Evolutionary conservation across 2,797 vertebrate species (phyloP).

Genomic region (Euthynnus affinis): DNA sequence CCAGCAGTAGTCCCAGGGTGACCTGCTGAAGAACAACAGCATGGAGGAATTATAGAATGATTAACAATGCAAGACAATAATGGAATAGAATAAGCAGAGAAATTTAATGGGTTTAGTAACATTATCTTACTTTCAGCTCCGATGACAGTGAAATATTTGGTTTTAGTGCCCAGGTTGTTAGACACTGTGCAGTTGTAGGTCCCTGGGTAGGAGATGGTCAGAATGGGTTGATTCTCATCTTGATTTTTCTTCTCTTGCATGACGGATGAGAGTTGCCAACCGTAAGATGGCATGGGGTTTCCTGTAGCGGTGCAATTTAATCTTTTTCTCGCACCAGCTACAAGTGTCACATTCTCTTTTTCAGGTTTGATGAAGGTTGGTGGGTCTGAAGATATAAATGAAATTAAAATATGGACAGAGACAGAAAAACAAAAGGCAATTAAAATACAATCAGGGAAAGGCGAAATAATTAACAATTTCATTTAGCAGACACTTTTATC

Average conservation of each 20-base stretch:
- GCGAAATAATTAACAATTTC: too few species aligned
- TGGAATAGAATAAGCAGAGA: background rate
- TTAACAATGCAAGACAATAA: constrained; percentile 4
- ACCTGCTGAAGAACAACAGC: constrained; percentile 60
- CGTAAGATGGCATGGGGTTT: constrained; percentile 71
- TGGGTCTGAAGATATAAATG: constrained; percentile 57
- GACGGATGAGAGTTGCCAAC: constrained; percentile 41
- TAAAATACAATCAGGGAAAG: background rate
- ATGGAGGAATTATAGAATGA: constrained; percentile 27
- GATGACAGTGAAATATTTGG: constrained; percentile 70
- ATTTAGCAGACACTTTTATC: too few species aligned
- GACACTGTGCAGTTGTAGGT: constrained; percentile 73
- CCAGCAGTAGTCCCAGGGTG: constrained; percentile 60
- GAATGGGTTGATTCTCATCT: background rate
- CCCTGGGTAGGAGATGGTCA: constrained; percentile 40
- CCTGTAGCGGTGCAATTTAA: constrained; percentile 74
- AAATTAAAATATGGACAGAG: constrained; percentile 1
- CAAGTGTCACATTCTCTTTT: constrained; percentile 46
- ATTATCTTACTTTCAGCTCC: constrained; percentile 62
- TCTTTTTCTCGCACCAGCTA: background rate
- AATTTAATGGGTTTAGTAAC: background rate
- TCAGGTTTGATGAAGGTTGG: constrained; percentile 47
- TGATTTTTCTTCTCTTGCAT: background rate
- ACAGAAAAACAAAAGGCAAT: background rate
- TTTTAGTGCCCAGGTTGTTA: constrained; percentile 31